phyloP scores from a whole-genome alignment of 2,113 vertebrate genomes.

The Leptodactylus fuscus region DNA sequence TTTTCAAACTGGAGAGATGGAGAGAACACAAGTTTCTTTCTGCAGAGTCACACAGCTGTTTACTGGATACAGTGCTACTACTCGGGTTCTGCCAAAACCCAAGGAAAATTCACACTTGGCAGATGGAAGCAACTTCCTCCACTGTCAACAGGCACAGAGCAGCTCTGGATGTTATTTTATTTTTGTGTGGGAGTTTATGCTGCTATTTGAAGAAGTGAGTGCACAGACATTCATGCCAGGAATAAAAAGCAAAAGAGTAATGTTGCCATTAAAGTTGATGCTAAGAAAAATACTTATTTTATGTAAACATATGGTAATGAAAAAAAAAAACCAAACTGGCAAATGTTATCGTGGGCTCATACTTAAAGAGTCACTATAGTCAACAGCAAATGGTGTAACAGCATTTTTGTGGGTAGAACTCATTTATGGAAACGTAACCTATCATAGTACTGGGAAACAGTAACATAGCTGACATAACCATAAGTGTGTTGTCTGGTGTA shows the following conservation, averaged over 20 bases:
- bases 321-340: neutral
- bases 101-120: slow-evolving; percentile 55
- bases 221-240: slow-evolving; percentile 23
- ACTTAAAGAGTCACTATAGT: neutral
- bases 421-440: neutral
- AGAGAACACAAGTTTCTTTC: slow-evolving; percentile 47
- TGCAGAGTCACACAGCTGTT: slow-evolving; percentile 48
- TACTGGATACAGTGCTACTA: slow-evolving; percentile 48
- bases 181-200: slow-evolving; percentile 42
- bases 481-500: neutral
- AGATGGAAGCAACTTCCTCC: slow-evolving; percentile 52
- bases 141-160: slow-evolving; percentile 50
- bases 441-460: neutral
- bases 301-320: slow-evolving; percentile 42
- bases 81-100: slow-evolving; percentile 46
- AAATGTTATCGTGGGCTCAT: neutral
- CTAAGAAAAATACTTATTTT: slow-evolving; percentile 40
- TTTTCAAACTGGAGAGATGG: neutral
- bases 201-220: slow-evolving; percentile 48
- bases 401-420: neutral
- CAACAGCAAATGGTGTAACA: neutral
- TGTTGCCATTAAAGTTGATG: slow-evolving; percentile 25
- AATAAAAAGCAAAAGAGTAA: slow-evolving; percentile 6
- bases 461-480: neutral
- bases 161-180: slow-evolving; percentile 53